A percentile compares a stretch with the other conserved stretches of the same genome.
These are phyloP conservation scores for Natrix natrix DNA, from an alignment of 2,797 vertebrate species.

Conservation along the genomic window DNA sequence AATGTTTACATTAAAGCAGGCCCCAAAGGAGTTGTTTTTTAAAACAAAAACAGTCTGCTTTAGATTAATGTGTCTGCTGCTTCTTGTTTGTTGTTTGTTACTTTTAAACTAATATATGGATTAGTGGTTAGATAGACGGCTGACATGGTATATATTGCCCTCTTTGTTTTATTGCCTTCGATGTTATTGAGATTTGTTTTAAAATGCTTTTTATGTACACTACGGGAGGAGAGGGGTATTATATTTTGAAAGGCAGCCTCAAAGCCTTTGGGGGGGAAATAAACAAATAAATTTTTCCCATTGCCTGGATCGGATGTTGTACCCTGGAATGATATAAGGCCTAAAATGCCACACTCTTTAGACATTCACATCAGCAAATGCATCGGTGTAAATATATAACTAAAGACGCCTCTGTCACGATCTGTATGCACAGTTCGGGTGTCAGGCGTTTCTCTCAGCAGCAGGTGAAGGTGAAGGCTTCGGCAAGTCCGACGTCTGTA, in stretches of 20 bases:
- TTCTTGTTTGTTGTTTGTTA: not conserved
- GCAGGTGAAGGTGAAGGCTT: not conserved
- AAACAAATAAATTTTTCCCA: not conserved
- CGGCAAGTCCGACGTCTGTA: not conserved
- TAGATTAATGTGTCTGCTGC: not conserved
- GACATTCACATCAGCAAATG: not conserved
- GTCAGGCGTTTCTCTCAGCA: conserved; percentile 12
- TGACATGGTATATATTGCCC: not conserved
- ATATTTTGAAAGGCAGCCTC: not conserved
- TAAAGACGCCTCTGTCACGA: not conserved
- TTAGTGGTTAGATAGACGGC: not conserved
- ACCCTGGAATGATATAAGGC: not conserved
- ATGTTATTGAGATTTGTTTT: not conserved
- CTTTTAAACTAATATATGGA: not conserved
- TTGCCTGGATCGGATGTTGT: not conserved
- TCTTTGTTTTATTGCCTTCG: not conserved
- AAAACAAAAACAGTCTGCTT: not conserved
- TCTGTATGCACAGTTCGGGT: not conserved
- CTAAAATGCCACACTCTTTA: not conserved
- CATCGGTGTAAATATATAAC: not conserved
- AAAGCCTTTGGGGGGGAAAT: not conserved
- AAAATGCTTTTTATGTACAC: not conserved
- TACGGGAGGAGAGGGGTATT: not conserved
- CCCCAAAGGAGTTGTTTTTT: not conserved
- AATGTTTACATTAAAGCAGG: not conserved